These are phyloP conservation scores for Porites evermanni DNA, from an alignment of 92 coral and sea anemone species.

Conservation along the genomic window DNA sequence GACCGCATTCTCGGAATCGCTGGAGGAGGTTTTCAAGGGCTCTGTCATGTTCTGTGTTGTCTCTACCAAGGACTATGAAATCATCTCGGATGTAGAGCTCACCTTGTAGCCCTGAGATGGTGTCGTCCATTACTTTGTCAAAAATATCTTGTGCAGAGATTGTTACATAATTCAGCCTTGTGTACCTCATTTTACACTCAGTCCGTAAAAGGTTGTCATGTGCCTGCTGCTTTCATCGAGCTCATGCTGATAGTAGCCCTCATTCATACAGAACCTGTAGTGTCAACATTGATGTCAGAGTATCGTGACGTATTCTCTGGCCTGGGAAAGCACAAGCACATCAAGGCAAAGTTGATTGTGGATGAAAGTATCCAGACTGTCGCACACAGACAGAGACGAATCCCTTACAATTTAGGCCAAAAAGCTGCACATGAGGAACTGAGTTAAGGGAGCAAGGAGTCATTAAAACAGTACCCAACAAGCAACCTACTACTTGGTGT, in stretches of 20 bases:
- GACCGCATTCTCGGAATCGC: slow-evolving; percentile 1
- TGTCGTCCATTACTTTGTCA: no score
- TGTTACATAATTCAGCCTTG: slow-evolving; percentile 4
- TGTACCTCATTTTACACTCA: background rate
- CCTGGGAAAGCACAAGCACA: slow-evolving; percentile 40
- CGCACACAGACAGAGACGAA: slow-evolving; percentile 39
- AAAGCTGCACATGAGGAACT: slow-evolving; percentile 43
- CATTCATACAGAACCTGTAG: background rate
- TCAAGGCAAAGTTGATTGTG: slow-evolving; percentile 57
- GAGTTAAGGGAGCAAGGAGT: slow-evolving; percentile 41
- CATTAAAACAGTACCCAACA: slow-evolving; percentile 50
- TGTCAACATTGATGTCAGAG: background rate
- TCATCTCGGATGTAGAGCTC: slow-evolving; percentile 6
- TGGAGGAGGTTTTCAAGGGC: background rate
- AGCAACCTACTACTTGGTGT: slow-evolving; percentile 59
- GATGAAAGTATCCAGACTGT: slow-evolving; percentile 17
- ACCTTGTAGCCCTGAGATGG: no score
- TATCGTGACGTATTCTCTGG: slow-evolving; percentile 46
- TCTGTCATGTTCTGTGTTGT: background rate
- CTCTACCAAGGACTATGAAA: background rate
- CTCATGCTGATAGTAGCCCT: background rate
- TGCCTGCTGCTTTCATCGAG: background rate
- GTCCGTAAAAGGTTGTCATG: background rate
- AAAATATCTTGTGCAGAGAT: no score
- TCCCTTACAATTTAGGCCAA: slow-evolving; percentile 35